phyloP scores from a whole-genome alignment of 2,888 invertebrate genomes.

The Stenodera caucasica region DNA sequence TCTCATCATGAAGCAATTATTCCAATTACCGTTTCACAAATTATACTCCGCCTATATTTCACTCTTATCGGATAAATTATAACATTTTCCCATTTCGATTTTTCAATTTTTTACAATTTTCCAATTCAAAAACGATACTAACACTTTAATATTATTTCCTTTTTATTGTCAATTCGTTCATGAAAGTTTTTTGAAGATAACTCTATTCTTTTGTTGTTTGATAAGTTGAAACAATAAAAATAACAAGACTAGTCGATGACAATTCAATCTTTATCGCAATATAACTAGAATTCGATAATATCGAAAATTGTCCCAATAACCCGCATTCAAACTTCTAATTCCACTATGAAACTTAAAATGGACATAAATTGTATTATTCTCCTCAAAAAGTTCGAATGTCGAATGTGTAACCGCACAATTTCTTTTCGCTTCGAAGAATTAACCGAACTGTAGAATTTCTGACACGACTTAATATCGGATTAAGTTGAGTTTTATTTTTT shows the following conservation, averaged over 20 bases:
- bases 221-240: slow-evolving; percentile 25
- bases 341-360: slow-evolving; percentile 15
- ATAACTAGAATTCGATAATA: slow-evolving; percentile 17
- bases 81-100: slow-evolving; percentile 29
- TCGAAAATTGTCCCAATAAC: slow-evolving; percentile 10
- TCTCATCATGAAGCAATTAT: slow-evolving; percentile 45
- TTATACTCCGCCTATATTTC: slow-evolving; percentile 35
- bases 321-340: slow-evolving; percentile 11
- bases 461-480: too few relatives aligned
- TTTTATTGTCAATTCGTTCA: slow-evolving; percentile 25
- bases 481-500: neutral
- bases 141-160: slow-evolving; percentile 28
- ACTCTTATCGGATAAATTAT: slow-evolving; percentile 39
- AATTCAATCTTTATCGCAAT: slow-evolving; percentile 29
- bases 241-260: slow-evolving; percentile 17
- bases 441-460: slow-evolving; percentile 3
- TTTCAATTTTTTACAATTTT: slow-evolving; percentile 17
- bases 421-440: neutral
- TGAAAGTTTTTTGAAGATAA: slow-evolving; percentile 26
- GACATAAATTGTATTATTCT: neutral
- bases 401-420: neutral
- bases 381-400: neutral
- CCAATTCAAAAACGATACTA: slow-evolving; percentile 24
- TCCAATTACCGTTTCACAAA: slow-evolving; percentile 43
- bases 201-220: slow-evolving; percentile 27